These are phyloP conservation scores for Phalloptychus januarius DNA, from an alignment of 2,797 vertebrate species.

Conservation along the genomic window DNA sequence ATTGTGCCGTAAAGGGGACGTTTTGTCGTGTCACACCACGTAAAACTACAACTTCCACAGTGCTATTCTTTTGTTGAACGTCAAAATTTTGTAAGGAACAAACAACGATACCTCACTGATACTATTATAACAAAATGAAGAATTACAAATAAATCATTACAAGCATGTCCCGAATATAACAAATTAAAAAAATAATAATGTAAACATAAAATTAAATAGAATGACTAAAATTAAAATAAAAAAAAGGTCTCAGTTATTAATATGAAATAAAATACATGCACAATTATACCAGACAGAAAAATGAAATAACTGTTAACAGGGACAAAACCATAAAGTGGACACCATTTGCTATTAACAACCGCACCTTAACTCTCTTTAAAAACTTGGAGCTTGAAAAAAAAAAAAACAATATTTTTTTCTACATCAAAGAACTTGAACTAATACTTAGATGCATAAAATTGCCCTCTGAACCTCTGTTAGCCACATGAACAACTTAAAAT, in stretches of 20 bases:
- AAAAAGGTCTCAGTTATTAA: background rate
- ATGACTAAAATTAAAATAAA: background rate
- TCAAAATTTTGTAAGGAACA: slow-evolving; percentile 56
- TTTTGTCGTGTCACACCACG: background rate
- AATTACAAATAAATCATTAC: background rate
- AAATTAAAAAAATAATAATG: background rate
- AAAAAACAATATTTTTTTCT: background rate
- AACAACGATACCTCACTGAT: background rate
- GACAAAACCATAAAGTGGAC: background rate
- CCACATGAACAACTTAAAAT: background rate
- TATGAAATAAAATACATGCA: too few species aligned
- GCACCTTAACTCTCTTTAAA: too few species aligned
- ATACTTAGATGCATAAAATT: background rate
- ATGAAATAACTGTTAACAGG: background rate
- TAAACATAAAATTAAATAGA: background rate
- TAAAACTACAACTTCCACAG: slow-evolving; percentile 55
- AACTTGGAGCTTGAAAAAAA: background rate
- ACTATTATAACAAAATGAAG: background rate
- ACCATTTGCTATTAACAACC: background rate
- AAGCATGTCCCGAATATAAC: background rate
- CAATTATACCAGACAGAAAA: background rate
- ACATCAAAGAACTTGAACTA: background rate
- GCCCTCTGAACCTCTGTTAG: background rate
- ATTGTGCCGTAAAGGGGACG: background rate
- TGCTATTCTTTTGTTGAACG: background rate